Evolutionary conservation across 2,113 vertebrate species (phyloP), one percentile per base, ranked within the genome.

Genomic region (Malurus alboscapulatus): DNA sequence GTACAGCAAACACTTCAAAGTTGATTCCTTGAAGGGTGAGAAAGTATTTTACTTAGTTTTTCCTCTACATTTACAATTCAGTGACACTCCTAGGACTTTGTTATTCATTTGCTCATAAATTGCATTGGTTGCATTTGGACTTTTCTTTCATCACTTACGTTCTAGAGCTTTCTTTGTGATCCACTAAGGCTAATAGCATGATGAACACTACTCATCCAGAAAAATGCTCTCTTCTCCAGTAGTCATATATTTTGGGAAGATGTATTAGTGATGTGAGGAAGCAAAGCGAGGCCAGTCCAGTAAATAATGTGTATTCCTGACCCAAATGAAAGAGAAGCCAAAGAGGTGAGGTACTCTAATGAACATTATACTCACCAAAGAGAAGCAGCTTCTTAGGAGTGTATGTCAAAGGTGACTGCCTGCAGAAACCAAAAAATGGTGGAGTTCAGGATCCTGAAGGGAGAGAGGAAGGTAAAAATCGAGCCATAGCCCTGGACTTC

Each of bases 1-100:
- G 2, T n/a, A 50, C 34, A 40, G 29, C 48, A 94, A 91, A 69
- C 14, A 65, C 82, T 73, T 77, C 73, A 79, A 68, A 82, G 67
- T 8, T 55, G 45, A 62, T 91, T 20, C 12, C 18, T 44, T 90
- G 48, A 87, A 84, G 22, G 17, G 3, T 57, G 69, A 80, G 73
- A 16, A 72, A 68, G 6, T 40, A 84, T 77, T 84, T 17, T 40
- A 8, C 29, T 61, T 61, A 58, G 10, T 8, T 84, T 84, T 87
- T 51, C 12, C 17, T 93, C 25, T 82, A 93, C 15, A 20, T 74
- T 93, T 91, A n/a, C 32, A 73, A 36, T 54, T 80, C 17, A 9
- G 34, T 42, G 16, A 73, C 40, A 34, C 1, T 84, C 16, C 58
- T 17, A 50, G 24, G 29, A 36, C 34, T 58, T 81, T 50, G 57